Percentiles rank a stretch among this genome's conserved stretches.
These are phyloP conservation scores for Ancistrus triradiatus DNA, from an alignment of 2,113 vertebrate species.

Conservation along the genomic window DNA sequence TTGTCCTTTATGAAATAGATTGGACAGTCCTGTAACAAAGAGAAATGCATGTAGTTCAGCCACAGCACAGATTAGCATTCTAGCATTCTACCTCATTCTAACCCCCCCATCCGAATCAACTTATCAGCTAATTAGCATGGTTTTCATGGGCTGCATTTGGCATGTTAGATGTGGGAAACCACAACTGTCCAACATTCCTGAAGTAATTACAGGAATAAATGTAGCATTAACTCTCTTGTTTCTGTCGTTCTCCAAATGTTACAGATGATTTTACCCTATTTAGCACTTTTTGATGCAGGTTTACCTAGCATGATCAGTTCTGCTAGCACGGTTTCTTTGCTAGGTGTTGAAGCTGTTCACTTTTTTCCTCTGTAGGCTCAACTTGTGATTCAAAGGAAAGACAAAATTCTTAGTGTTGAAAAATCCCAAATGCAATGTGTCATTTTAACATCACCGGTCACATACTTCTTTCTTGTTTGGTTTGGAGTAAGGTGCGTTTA, in stretches of 20 bases:
- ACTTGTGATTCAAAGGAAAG: too few species aligned
- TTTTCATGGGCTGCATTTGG: background rate
- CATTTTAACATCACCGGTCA: constrained; percentile 1
- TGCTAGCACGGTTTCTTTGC: background rate
- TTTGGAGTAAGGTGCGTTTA: constrained; percentile 2
- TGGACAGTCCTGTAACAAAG: background rate
- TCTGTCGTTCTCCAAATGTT: too few species aligned
- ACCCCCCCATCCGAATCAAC: background rate
- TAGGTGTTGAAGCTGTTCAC: background rate
- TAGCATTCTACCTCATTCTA: too few species aligned
- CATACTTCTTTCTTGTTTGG: constrained; percentile 9
- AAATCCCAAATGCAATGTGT: constrained; percentile 13
- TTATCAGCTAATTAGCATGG: background rate
- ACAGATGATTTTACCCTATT: too few species aligned
- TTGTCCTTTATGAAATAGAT: background rate
- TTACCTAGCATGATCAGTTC: background rate
- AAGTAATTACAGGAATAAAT: too few species aligned
- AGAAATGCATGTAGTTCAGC: background rate
- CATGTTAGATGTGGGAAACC: background rate
- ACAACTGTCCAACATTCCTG: too few species aligned
- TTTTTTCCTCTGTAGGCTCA: constrained; percentile 8
- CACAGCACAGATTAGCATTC: background rate
- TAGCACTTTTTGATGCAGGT: too few species aligned
- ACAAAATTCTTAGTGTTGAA: constrained; percentile 8
- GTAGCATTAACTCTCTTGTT: too few species aligned